Evolutionary conservation across 2,113 vertebrate genomes (phyloP).

Genomic region (Solea solea): DNA sequence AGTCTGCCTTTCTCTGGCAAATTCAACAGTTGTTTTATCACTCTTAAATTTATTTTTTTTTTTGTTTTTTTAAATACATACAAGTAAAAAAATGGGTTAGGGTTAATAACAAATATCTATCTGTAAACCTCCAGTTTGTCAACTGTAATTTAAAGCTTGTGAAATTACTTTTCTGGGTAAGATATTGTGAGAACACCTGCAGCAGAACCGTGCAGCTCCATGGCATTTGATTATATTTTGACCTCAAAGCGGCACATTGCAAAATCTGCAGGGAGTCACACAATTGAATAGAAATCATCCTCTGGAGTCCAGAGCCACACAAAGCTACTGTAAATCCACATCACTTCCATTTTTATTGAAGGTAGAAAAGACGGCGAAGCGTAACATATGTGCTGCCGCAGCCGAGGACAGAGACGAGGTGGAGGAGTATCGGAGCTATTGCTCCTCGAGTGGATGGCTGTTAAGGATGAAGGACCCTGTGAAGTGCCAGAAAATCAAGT

Average conservation of each 20-base stretch:
- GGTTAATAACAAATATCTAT: too few relatives aligned
- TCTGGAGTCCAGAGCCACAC: neutral
- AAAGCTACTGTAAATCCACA: neutral
- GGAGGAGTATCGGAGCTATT: constrained; percentile 36
- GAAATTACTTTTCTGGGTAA: too few relatives aligned
- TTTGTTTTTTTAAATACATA: too few relatives aligned
- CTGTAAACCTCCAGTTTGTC: too few relatives aligned
- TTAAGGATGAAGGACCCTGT: constrained; percentile 21
- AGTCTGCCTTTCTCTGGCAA: constrained; percentile 30
- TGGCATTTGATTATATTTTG: neutral
- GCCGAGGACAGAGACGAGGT: too few relatives aligned
- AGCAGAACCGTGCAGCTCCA: neutral
- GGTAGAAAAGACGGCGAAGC: neutral
- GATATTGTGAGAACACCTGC: neutral
- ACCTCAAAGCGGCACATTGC: neutral
- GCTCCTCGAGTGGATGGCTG: constrained; percentile 39
- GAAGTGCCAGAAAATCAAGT: constrained; percentile 33
- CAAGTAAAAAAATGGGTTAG: too few relatives aligned
- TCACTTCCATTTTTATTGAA: constrained; percentile 18
- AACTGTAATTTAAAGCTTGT: too few relatives aligned
- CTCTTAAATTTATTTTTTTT: too few relatives aligned
- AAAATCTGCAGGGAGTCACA: neutral
- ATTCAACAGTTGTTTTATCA: neutral
- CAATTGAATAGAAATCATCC: neutral
- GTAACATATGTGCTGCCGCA: constrained; percentile 1